phyloP scores from a whole-genome alignment of 2,113 vertebrate genomes.

The Ranitomeya variabilis region DNA sequence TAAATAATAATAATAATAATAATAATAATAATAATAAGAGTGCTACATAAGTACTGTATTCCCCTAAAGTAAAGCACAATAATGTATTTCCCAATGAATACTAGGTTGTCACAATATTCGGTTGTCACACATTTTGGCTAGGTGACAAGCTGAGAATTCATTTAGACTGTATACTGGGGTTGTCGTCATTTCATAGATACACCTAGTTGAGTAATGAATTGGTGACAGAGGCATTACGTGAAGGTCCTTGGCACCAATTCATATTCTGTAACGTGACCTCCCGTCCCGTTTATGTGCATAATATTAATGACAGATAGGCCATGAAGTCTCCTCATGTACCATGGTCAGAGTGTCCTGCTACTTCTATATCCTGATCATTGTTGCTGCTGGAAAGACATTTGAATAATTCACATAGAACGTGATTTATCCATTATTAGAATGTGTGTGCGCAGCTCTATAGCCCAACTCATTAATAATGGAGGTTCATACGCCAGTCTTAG shows the following conservation, averaged over 20 bases:
- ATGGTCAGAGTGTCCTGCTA: neutral
- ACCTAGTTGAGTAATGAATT: neutral
- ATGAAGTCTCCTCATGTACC: no score
- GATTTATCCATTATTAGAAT: neutral
- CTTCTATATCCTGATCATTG: neutral
- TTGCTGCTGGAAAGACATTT: neutral
- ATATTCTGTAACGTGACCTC: neutral
- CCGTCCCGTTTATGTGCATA: neutral
- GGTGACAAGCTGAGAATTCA: neutral
- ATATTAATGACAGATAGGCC: neutral
- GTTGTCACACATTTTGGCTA: neutral
- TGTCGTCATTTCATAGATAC: neutral
- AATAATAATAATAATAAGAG: neutral
- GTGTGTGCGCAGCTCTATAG: neutral
- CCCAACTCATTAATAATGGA: no score
- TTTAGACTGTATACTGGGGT: neutral
- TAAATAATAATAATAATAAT: neutral
- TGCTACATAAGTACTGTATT: neutral
- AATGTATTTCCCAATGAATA: neutral
- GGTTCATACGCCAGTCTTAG: no score
- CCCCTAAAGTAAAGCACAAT: neutral
- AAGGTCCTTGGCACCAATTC: neutral
- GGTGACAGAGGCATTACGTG: neutral
- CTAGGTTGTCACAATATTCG: no score
- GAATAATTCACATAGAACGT: neutral